Conservation (phyloP, 1,140 invertebrate species). For the Conus ventricosus region DNA sequence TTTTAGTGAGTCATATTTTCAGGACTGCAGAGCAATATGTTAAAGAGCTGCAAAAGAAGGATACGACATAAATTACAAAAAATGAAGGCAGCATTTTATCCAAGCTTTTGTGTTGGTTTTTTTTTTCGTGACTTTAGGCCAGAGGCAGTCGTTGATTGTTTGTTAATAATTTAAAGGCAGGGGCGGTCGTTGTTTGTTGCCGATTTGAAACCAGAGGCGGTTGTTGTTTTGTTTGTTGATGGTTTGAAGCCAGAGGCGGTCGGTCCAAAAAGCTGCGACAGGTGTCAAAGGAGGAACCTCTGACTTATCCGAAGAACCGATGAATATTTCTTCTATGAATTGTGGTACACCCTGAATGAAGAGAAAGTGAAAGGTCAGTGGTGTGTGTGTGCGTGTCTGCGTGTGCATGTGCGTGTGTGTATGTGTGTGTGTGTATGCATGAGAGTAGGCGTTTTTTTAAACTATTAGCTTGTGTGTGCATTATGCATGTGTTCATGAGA, state of each 20-base stretch:
- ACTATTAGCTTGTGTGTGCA: background rate
- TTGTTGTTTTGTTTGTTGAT: background rate
- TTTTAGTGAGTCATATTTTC: too few relatives aligned
- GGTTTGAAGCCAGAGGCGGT: conserved; percentile 24
- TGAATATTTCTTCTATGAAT: conserved; percentile 73
- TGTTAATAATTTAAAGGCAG: too few relatives aligned
- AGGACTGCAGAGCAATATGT: too few relatives aligned
- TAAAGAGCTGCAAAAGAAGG: too few relatives aligned
- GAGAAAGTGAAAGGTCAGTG: conserved; percentile 71
- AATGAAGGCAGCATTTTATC: too few relatives aligned
- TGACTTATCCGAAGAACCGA: conserved; percentile 66
- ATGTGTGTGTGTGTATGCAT: background rate
- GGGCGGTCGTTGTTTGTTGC: too few relatives aligned
- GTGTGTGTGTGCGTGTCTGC: background rate
- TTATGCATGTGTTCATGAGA: conserved; percentile 54
- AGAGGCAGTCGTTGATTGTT: too few relatives aligned
- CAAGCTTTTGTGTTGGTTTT: too few relatives aligned
- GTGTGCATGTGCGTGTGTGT: background rate
- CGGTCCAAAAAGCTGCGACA: conserved; percentile 43
- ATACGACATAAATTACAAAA: too few relatives aligned
- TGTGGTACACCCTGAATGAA: conserved; percentile 77
- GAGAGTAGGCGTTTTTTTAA: background rate
- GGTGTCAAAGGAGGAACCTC: conserved; percentile 16
- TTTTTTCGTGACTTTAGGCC: too few relatives aligned
- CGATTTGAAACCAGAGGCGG: too few relatives aligned